A percentile compares a stretch with the other conserved stretches of the same genome.
phyloP scores from a whole-genome alignment of 2,797 vertebrate genomes.

The Amazona ochrocephala region DNA sequence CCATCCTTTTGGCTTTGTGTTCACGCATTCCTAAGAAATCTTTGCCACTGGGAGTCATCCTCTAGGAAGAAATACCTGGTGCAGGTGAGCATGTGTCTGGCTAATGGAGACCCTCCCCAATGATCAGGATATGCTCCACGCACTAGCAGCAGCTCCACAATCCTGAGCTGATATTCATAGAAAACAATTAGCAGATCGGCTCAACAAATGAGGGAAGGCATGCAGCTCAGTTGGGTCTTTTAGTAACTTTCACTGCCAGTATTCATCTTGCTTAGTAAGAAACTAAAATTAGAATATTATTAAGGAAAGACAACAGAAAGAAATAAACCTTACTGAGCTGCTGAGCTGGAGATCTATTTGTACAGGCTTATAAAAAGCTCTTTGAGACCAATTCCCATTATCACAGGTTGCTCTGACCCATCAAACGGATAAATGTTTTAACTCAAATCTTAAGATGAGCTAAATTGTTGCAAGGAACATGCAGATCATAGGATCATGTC shows the following conservation, averaged over 20 bases:
- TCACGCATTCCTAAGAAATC: neutral
- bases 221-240: fast-evolving
- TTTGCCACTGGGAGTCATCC: neutral
- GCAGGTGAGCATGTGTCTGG: neutral
- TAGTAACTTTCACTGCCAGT: neutral
- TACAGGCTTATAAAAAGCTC: neutral
- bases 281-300: neutral
- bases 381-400: neutral
- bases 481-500: neutral
- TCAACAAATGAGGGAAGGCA: neutral
- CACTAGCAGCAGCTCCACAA: neutral
- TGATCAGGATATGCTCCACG: neutral
- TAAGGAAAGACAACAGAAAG: neutral
- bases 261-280: neutral
- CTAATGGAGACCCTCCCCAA: neutral
- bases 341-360: neutral
- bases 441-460: neutral
- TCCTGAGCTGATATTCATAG: neutral
- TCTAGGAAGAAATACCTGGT: neutral
- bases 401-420: neutral
- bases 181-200: neutral
- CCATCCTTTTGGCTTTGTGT: neutral
- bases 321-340: neutral
- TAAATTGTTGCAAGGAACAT: neutral
- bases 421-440: neutral